Evolutionary conservation across 2,113 vertebrate genomes (phyloP).

Genomic region (Equus przewalskii): DNA sequence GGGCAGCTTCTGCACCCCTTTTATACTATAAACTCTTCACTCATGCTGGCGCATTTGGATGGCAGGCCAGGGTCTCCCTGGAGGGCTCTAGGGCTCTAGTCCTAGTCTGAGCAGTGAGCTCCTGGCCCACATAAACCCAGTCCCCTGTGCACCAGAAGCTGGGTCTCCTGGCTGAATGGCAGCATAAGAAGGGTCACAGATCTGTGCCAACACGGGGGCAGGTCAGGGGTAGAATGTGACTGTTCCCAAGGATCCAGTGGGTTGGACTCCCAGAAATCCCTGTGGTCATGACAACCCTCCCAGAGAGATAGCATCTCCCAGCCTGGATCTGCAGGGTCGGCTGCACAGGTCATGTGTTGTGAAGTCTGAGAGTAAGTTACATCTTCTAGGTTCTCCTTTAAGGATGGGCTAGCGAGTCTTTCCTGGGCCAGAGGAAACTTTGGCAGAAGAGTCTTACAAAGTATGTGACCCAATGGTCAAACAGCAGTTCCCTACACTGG

Average conservation of each 20-base stretch:
- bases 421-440: background rate
- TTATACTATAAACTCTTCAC: too few relatives aligned
- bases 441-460: background rate
- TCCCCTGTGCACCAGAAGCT: too few relatives aligned
- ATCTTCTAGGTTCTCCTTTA: background rate
- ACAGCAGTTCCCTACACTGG: background rate
- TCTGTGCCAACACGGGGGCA: background rate
- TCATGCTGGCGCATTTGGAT: too few relatives aligned
- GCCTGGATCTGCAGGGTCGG: background rate
- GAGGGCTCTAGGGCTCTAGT: background rate
- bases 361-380: background rate
- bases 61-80: background rate
- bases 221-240: background rate
- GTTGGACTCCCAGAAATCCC: background rate
- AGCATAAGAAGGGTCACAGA: background rate
- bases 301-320: background rate
- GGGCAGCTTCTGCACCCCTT: too few relatives aligned
- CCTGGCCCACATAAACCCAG: background rate
- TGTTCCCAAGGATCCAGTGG: background rate
- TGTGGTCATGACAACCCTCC: background rate
- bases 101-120: background rate
- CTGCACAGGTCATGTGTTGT: too few relatives aligned
- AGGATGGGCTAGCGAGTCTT: background rate
- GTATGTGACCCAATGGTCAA: rapidly evolving
- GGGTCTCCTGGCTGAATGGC: background rate